A percentile compares a stretch with the other conserved stretches of the same genome.
Evolutionary conservation across 2,113 vertebrate genomes (phyloP).

Genomic region (Bubo scandiacus): DNA sequence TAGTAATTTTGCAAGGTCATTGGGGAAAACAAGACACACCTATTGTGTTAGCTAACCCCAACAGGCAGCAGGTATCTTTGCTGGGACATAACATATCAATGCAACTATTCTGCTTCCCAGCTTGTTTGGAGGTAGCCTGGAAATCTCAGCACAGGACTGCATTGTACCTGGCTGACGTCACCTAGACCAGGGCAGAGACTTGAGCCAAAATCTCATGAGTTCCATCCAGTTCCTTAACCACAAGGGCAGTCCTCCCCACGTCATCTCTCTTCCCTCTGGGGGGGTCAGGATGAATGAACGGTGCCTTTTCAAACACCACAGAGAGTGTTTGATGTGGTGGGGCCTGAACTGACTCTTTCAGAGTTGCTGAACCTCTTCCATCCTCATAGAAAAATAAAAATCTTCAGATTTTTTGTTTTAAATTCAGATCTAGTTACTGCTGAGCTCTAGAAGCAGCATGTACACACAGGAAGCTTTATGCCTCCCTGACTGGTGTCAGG

Average conservation of each 20-base stretch:
- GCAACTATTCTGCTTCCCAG: not conserved
- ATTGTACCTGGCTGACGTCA: not conserved
- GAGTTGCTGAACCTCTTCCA: not conserved
- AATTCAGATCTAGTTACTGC: slow-evolving; percentile 43
- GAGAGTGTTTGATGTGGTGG: slow-evolving; percentile 12
- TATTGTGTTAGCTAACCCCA: not conserved
- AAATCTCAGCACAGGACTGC: not conserved
- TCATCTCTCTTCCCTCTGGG: not conserved
- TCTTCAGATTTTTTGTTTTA: slow-evolving; percentile 42
- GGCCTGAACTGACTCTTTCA: slow-evolving; percentile 44
- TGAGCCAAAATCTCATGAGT: not conserved
- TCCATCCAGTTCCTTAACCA: not conserved
- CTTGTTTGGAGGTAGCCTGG: not conserved
- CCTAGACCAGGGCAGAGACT: not conserved
- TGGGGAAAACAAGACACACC: not conserved
- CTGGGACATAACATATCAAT: not conserved
- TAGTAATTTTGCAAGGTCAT: not conserved
- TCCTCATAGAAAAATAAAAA: not conserved
- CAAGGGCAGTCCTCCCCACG: not conserved
- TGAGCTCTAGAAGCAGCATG: slow-evolving; percentile 28
- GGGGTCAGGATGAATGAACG: not conserved
- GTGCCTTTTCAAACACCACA: not conserved
- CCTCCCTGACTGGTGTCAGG: slow-evolving; percentile 47
- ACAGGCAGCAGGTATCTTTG: not conserved
- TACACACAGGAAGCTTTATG: slow-evolving; percentile 37